phyloP scores from a whole-genome alignment of 2,113 vertebrate species.

The Odocoileus hemionus region DNA sequence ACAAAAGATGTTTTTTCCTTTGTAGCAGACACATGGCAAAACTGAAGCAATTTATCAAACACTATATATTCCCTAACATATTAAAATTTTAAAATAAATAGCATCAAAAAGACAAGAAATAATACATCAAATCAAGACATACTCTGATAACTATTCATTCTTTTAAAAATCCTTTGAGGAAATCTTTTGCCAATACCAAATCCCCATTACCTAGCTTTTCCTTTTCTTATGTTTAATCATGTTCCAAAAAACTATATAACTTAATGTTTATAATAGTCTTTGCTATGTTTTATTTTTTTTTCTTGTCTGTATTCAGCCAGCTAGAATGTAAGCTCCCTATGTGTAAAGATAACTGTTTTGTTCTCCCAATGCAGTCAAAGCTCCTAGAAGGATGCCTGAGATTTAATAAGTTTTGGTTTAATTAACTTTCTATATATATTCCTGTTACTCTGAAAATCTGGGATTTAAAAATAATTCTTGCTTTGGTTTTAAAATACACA shows the following conservation, averaged over 20 bases:
- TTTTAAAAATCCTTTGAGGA: background rate
- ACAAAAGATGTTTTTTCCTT: conserved; percentile 35
- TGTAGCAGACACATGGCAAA: background rate
- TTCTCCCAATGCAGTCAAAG: background rate
- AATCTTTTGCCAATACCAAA: background rate
- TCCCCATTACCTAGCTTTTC: background rate
- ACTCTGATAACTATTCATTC: background rate
- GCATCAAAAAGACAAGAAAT: background rate
- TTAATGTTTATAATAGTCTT: background rate
- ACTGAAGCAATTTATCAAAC: conserved; percentile 1
- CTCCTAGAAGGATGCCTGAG: background rate
- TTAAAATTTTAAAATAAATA: conserved; percentile 7
- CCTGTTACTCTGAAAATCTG: background rate
- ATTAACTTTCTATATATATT: background rate
- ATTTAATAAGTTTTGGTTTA: conserved; percentile 6
- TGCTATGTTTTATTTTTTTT: background rate
- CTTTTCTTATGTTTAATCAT: background rate
- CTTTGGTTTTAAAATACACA: conserved; percentile 8
- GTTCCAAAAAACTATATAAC: background rate
- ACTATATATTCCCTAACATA: background rate
- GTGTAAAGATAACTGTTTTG: background rate
- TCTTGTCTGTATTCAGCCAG: background rate
- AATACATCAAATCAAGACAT: background rate
- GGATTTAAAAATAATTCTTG: conserved; percentile 3
- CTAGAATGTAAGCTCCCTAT: background rate